Evolutionary conservation across 2,797 vertebrate species (phyloP).

Genomic region (Danio tinwini): DNA sequence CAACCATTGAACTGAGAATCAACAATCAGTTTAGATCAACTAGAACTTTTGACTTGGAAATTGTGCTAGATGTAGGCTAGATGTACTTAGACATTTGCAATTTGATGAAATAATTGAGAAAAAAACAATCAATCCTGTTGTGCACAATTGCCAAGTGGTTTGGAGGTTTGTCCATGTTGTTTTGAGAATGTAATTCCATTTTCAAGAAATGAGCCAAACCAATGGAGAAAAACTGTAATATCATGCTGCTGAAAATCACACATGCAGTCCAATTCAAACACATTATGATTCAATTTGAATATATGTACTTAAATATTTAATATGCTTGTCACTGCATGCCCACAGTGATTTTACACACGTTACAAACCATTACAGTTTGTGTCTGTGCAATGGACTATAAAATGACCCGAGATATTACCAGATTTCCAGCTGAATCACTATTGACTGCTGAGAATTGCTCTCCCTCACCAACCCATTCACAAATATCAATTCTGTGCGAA

Average conservation of each 20-base stretch:
- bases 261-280: not conserved
- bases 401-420: not conserved
- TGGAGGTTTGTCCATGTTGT: too few relatives aligned
- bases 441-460: slow-evolving; percentile 17
- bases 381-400: slow-evolving; percentile 10
- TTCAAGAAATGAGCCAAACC: too few relatives aligned
- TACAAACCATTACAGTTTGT: slow-evolving; percentile 1
- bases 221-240: too few relatives aligned
- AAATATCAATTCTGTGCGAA: not conserved
- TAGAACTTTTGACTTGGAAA: too few relatives aligned
- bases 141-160: too few relatives aligned
- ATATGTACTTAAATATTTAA: not conserved
- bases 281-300: not conserved
- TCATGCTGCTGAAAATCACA: not conserved
- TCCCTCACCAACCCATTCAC: not conserved
- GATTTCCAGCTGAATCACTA: slow-evolving; percentile 21
- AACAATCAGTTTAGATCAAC: too few relatives aligned
- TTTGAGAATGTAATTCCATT: too few relatives aligned
- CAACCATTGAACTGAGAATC: too few relatives aligned
- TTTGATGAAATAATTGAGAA: too few relatives aligned
- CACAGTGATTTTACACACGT: not conserved
- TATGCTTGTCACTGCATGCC: slow-evolving; percentile 9
- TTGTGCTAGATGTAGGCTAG: too few relatives aligned
- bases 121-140: too few relatives aligned
- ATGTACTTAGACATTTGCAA: too few relatives aligned